Evolutionary conservation across 2,113 vertebrate species (phyloP), one percentile per base, ranked within the genome.

Genomic region (Orcinus orca): DNA sequence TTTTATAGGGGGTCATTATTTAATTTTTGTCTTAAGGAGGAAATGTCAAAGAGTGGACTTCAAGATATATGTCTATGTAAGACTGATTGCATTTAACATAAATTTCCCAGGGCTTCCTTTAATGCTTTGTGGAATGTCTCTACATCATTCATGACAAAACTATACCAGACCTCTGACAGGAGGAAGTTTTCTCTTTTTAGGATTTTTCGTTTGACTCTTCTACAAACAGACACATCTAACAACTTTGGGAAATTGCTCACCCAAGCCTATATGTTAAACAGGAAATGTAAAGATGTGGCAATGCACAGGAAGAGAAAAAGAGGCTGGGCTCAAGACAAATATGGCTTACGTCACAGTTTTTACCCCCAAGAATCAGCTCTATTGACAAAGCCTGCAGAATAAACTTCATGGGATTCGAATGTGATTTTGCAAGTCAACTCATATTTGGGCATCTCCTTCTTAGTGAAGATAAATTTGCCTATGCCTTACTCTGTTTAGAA

Each of bases 11-110:
- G 25, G 26, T 53, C 55, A 55, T 88, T 95, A 85, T 83, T 86
- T 91, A 83, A 89, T 89, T 97, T 90, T 92, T 81, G 10, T 92
- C 92, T 93, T 77, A 44, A 80, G 53, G n/a, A 94, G 2, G 62
- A 92, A 89, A 87, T 84, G 15, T 77, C 17, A 95, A 38, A 4
- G 58, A 67, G 8, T 81, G 7, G 70, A 86, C 44, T 71, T 95
- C 36, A 86, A 82, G 20, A n/a, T 41, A 55, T 18, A 67, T 50
- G 44, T 73, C 73, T 41, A n/a, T 71, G n/a, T 79, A 63, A 92
- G 62, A 65, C 33, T 67, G 44, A 93, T 88, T 60, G 5, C 58
- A 84, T 90, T 92, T 93, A 94, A 80, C 3, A 18, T 71, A 80
- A 53, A 77, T 97, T 89, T 90, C 60, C 20, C 23, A 85, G 68